phyloP scores from a whole-genome alignment of 2,113 vertebrate genomes.

The Petaurus breviceps region DNA sequence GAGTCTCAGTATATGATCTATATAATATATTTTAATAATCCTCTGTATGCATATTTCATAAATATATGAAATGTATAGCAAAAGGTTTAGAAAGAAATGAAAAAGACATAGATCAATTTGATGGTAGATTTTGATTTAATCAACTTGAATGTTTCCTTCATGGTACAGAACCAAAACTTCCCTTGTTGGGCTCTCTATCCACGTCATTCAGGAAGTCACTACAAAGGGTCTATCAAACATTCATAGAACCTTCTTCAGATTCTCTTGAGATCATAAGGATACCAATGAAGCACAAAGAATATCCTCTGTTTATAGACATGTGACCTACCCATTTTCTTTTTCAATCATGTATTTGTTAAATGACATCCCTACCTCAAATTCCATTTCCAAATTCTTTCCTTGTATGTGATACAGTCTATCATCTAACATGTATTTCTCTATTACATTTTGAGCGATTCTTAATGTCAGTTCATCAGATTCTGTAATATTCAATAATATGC shows the following conservation, averaged over 20 bases:
- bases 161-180: background rate
- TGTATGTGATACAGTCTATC: background rate
- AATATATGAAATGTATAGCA: background rate
- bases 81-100: background rate
- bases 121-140: background rate
- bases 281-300: background rate
- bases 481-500: background rate
- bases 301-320: background rate
- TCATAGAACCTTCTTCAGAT: background rate
- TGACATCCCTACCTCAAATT: background rate
- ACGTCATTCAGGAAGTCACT: background rate
- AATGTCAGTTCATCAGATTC: background rate
- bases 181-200: background rate
- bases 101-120: background rate
- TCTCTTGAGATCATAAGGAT: background rate
- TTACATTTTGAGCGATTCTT: background rate
- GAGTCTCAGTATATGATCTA: background rate
- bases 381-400: background rate
- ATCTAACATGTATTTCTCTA: background rate
- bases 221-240: background rate
- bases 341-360: background rate
- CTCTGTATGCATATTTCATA: background rate
- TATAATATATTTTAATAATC: background rate
- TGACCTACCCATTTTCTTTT: background rate
- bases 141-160: background rate